Evolutionary conservation across 2,113 vertebrate genomes (phyloP), one percentile per base, ranked within the genome.

Genomic region (Chloebia gouldiae): DNA sequence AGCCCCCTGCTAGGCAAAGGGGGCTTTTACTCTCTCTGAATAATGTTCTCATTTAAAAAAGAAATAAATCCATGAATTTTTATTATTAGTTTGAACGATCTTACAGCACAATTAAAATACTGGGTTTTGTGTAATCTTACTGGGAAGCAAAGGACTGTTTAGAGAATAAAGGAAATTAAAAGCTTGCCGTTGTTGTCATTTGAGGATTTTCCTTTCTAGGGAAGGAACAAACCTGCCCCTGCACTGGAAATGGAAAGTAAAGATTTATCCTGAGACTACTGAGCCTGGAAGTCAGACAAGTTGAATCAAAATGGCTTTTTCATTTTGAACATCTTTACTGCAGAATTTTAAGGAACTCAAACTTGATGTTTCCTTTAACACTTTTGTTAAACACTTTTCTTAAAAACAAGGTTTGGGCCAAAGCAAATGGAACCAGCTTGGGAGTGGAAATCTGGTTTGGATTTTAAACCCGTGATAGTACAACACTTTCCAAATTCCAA

Each of bases 401-500:
- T 77, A 73, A 92, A 92, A 94, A 45, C 66, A 72, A 86, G 30
- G 23, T 83, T 86, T 18, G 75, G 85, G 79, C 93, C 93, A 90
- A 85, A 86, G 76, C 88, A 83, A 93, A 89, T 68, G 72, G n/a
- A 92, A 75, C 64, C 77, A 92, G 90, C 86, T 80, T 90, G 90
- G 59, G 63, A 40, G 80, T 90, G 85, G 82, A 80, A 95, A 72
- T 70, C 63, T 90, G 79, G 59, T 81, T 73, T 86, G 88, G 76
- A 87, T 86, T 95, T 82, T 54, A 87, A 92, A 94, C 79, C 75
- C 50, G 35, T 59, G 85, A 80, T 56, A 35, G 50, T 42, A 39
- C 45, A 90, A 70, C 79, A 54, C 50, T 65, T 73, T 90, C 85
- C 96, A 95, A 95, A 90, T 92, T 80, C 92, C 79, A 94, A 93